Percentiles rank a stretch among this genome's conserved stretches.
Conservation (phyloP, 2,888 invertebrate species). For the Ophion ventricosus region DNA sequence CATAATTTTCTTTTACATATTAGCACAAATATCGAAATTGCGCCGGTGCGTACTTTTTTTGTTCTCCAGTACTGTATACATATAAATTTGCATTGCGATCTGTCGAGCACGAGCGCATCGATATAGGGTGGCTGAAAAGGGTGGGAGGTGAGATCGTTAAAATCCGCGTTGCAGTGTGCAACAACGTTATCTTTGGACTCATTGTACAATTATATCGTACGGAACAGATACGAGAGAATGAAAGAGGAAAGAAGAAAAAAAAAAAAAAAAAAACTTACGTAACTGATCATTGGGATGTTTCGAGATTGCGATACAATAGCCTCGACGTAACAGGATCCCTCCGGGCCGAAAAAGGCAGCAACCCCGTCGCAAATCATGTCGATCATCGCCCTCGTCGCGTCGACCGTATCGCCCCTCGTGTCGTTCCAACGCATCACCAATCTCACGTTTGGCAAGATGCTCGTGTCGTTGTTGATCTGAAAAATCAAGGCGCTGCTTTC, state of each 20-base stretch:
- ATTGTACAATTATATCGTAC: neutral
- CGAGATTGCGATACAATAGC: constrained; percentile 96
- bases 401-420: constrained; percentile 93
- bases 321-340: constrained; percentile 97
- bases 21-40: too few relatives aligned
- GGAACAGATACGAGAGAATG: neutral
- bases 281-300: constrained; percentile 98
- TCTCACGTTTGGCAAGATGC: constrained; percentile 90
- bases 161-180: too few relatives aligned
- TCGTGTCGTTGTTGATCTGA: constrained; percentile 89
- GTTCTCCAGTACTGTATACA: too few relatives aligned
- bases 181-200: too few relatives aligned
- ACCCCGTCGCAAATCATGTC: constrained; percentile 96
- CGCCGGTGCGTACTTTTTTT: too few relatives aligned
- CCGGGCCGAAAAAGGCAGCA: constrained; percentile 97
- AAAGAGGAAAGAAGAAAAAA: neutral
- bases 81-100: too few relatives aligned
- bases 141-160: too few relatives aligned
- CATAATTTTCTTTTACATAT: too few relatives aligned
- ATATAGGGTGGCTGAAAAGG: too few relatives aligned
- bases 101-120: too few relatives aligned
- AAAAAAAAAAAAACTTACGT: constrained; percentile 88
- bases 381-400: constrained; percentile 92
- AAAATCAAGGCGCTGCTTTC: constrained; percentile 61
- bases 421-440: constrained; percentile 92